phyloP scores from a whole-genome alignment of 2,888 invertebrate species.

The Prosopocoilus inquinatus region DNA sequence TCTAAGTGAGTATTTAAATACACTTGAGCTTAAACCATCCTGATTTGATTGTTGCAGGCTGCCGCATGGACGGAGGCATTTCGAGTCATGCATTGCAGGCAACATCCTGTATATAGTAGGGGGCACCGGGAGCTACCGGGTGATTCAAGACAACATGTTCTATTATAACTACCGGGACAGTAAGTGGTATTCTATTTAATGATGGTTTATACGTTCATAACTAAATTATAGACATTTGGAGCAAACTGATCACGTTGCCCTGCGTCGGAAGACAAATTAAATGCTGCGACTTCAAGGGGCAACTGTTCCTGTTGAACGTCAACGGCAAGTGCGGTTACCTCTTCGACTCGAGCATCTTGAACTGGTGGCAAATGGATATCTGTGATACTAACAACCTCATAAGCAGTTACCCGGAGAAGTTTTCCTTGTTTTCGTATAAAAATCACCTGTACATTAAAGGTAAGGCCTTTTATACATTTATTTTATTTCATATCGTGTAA shows the following conservation, averaged over 20 bases:
- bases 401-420: constrained; percentile 27
- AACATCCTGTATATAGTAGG: constrained; percentile 43
- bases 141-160: constrained; percentile 43
- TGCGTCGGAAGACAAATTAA: constrained; percentile 34
- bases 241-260: constrained; percentile 34
- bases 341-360: constrained; percentile 26
- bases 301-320: constrained; percentile 38
- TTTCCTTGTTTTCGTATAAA: constrained; percentile 35
- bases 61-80: constrained; percentile 44
- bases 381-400: constrained; percentile 22
- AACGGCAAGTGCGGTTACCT: constrained; percentile 36
- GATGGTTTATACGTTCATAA: neutral
- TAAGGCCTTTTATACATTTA: constrained; percentile 16
- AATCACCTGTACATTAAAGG: constrained; percentile 40
- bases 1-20: constrained; percentile 19
- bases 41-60: constrained; percentile 30
- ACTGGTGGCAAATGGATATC: constrained; percentile 32
- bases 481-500: neutral
- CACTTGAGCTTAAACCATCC: neutral
- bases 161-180: constrained; percentile 41
- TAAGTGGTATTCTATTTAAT: constrained; percentile 13
- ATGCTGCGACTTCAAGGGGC: constrained; percentile 38
- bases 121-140: constrained; percentile 41
- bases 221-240: constrained; percentile 36
- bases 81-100: constrained; percentile 41